phyloP scores from a whole-genome alignment of 2,888 invertebrate genomes.

The Chymomyza procnemis region DNA sequence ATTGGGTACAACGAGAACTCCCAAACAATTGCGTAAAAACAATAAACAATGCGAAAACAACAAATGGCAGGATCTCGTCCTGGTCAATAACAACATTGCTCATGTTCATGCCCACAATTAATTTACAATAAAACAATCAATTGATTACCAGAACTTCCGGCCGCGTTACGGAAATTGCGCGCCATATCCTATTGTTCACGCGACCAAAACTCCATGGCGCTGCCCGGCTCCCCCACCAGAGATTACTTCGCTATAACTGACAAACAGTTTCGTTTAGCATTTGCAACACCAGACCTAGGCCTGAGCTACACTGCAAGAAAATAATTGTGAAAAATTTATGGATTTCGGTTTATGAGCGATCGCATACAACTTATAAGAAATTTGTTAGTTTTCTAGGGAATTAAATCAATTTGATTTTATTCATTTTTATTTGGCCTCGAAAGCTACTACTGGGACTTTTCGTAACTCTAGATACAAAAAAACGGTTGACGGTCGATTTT shows the following conservation, averaged over 20 bases:
- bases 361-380: no score
- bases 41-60: conserved; percentile 60
- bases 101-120: conserved; percentile 73
- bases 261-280: neutral
- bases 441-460: no score
- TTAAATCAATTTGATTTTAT: no score
- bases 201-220: conserved; percentile 2
- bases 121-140: conserved; percentile 75
- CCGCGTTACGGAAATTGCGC: conserved; percentile 68
- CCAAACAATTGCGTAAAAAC: conserved; percentile 70
- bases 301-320: neutral
- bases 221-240: neutral
- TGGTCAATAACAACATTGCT: conserved; percentile 29
- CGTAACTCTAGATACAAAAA: no score
- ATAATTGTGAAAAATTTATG: no score
- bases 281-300: neutral
- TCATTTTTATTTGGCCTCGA: no score
- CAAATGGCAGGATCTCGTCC: conserved; percentile 12
- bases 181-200: conserved; percentile 63
- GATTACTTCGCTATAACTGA: neutral
- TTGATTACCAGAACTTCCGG: conserved; percentile 72
- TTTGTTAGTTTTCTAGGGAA: no score
- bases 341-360: no score
- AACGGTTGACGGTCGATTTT: no score
- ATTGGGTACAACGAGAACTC: conserved; percentile 17